Evolutionary conservation across 1,140 invertebrate species (phyloP).

Genomic region (Cydia strobilella): DNA sequence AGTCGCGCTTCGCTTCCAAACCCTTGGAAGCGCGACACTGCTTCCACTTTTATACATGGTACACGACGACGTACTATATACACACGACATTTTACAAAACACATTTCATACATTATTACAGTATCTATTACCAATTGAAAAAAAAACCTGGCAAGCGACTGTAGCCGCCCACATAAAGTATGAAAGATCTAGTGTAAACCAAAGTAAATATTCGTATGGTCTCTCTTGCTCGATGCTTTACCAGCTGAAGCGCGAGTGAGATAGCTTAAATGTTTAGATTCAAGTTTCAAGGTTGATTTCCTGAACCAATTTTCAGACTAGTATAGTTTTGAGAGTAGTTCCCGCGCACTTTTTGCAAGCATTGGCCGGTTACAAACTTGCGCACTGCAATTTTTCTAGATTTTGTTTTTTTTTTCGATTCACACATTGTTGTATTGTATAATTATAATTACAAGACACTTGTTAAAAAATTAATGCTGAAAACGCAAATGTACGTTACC

Average conservation of each 20-base stretch:
- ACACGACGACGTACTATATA: background rate
- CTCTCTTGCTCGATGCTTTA: background rate
- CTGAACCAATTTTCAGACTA: conserved; percentile 42
- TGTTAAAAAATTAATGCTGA: background rate
- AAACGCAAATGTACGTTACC: conserved; percentile 45
- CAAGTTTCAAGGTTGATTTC: background rate
- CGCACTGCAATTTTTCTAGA: background rate
- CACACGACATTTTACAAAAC: background rate
- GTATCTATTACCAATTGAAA: background rate
- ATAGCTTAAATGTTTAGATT: background rate
- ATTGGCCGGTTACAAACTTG: conserved; percentile 45
- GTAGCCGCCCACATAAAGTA: background rate
- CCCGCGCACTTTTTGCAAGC: conserved; percentile 61
- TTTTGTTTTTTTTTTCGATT: background rate
- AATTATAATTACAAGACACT: background rate
- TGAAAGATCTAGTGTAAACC: background rate
- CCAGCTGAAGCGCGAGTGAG: background rate
- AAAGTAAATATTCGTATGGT: background rate
- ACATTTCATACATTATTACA: conserved; percentile 1
- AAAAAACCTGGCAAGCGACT: conserved; percentile 1
- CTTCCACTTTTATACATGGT: no score
- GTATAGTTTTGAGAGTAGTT: conserved; percentile 44
- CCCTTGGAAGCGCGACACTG: no score
- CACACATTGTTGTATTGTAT: background rate
- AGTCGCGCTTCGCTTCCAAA: no score